Evolutionary conservation across 2,113 vertebrate genomes (phyloP), one percentile per base, ranked within the genome.

Genomic region (Anas platyrhynchos): DNA sequence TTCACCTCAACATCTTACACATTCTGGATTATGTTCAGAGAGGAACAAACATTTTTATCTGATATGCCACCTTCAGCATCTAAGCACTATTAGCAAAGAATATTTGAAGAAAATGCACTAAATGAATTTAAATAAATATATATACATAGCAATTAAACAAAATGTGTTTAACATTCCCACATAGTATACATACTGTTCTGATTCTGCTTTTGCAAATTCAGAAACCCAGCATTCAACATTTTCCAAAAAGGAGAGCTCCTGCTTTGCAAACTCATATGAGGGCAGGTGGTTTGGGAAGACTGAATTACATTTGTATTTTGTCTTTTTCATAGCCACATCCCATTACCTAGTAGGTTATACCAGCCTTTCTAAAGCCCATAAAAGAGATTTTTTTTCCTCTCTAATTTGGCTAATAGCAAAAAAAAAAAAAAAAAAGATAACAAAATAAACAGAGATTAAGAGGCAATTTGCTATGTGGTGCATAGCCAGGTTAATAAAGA

Each of bases 391-490:
- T 87, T 59, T 44, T 62, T 23, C 44, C 9, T 56, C 61, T 93
- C 86, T 92, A 88, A 88, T 86, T 88, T 91, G 76, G 43, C 52
- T 95, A 93, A 92, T 67, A 71, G 63, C 67, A 58, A 88, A 58
- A 69, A 50, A 48, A 50, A 50, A 94, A 87, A 48, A 48, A 50
- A 50, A 50, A 94, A 89, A 74, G 16, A 83, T 52, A 88, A 88
- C 72, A 93, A 93, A 96, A 74, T 67, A 95, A 91, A 79, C 48
- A 71, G 86, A 92, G 86, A 94, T 92, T 91, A 93, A 97, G 77
- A 86, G 29, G 43, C 21, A 91, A 89, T 94, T 96, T 91, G 86
- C 83, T 96, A 48, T 61, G 69, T 72, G 56, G 89, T 95, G 91
- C 94, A 86, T 75, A 91, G 66, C 77, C 58, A 68, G 81, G 83